A percentile compares a stretch with the other conserved stretches of the same genome.
phyloP scores from a whole-genome alignment of 2,113 vertebrate species.

The Echinops telfairi region DNA sequence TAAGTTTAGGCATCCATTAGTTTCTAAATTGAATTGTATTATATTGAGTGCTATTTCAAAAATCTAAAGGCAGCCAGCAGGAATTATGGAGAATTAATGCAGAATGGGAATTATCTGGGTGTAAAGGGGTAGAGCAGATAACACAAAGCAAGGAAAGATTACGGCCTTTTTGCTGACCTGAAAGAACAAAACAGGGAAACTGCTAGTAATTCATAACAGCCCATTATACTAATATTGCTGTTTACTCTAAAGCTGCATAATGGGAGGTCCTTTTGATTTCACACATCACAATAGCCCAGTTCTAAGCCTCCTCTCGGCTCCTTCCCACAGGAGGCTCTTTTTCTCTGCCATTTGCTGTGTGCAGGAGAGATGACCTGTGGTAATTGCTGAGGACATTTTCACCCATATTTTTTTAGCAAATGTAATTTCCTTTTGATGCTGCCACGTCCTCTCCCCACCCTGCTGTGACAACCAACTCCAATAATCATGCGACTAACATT shows the following conservation, averaged over 20 bases:
- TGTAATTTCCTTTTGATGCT: constrained; percentile 80
- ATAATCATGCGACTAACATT: constrained; percentile 75
- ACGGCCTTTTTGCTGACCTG: constrained; percentile 72
- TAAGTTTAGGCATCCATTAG: constrained; percentile 80
- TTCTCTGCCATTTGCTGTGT: constrained; percentile 68
- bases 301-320: constrained; percentile 20
- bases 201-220: constrained; percentile 73
- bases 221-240: constrained; percentile 77
- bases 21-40: constrained; percentile 81
- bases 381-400: constrained; percentile 80
- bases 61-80: constrained; percentile 73
- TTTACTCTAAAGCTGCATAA: constrained; percentile 64
- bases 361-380: constrained; percentile 63
- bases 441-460: constrained; percentile 64
- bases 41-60: constrained; percentile 77
- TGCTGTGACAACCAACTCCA: constrained; percentile 73
- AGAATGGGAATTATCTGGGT: constrained; percentile 58
- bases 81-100: constrained; percentile 31
- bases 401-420: constrained; percentile 68
- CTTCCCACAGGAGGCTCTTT: constrained; percentile 51
- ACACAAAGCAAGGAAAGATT: constrained; percentile 66
- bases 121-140: constrained; percentile 26
- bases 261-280: constrained; percentile 53
- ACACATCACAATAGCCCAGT: constrained; percentile 21
- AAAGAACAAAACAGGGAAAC: constrained; percentile 70